Conservation (phyloP, 2,797 vertebrate species). For the Sebastolobus alascanus region DNA sequence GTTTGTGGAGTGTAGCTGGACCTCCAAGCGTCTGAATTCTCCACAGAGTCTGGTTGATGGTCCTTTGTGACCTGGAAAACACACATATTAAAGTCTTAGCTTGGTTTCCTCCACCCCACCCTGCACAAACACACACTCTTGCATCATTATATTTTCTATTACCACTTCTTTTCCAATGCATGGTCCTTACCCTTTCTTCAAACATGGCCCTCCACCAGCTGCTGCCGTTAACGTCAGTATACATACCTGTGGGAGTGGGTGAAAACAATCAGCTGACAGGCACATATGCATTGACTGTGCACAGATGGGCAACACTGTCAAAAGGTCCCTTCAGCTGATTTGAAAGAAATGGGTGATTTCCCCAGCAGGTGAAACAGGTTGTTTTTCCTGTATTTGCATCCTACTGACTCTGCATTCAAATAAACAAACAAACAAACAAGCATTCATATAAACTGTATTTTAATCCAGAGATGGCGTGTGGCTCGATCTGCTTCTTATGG, state of each 20-base stretch:
- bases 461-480: background rate
- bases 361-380: background rate
- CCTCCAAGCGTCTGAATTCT: conserved; percentile 54
- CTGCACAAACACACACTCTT: background rate
- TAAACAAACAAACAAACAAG: no score
- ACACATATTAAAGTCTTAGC: background rate
- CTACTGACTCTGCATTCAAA: background rate
- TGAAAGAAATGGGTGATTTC: background rate
- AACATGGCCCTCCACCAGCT: conserved; percentile 32
- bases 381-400: background rate
- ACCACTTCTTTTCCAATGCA: background rate
- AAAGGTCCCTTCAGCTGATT: background rate
- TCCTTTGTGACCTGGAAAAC: conserved; percentile 55
- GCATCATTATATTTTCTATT: conserved; percentile 15
- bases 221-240: background rate
- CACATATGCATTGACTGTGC: background rate
- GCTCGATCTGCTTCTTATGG: background rate
- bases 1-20: conserved; percentile 50
- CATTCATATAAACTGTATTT: conserved; percentile 11
- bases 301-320: background rate
- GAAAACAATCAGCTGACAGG: conserved; percentile 32
- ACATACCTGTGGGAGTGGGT: conserved; percentile 44
- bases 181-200: conserved; percentile 52
- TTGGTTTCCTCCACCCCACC: background rate
- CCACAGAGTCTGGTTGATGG: conserved; percentile 5